These are phyloP conservation scores for Formica selysi DNA, from an alignment of 1,140 invertebrate genomes.

Conservation along the genomic window DNA sequence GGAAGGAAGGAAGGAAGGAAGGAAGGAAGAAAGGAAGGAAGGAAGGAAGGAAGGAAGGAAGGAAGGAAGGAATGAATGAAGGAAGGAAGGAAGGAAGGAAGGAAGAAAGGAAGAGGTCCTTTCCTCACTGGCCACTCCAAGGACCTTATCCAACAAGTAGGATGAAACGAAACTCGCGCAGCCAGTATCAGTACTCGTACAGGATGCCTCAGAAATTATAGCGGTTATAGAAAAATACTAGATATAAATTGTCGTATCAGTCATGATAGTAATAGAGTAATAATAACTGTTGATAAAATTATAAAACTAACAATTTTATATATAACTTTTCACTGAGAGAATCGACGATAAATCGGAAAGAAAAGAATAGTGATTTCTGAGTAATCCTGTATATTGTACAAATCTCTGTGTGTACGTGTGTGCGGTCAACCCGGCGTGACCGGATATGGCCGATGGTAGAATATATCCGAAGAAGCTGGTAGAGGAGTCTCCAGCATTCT, in stretches of 20 bases:
- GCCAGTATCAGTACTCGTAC: conserved; percentile 40
- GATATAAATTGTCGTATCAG: background rate
- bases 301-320: background rate
- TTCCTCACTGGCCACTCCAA: conserved; percentile 71
- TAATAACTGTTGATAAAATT: background rate
- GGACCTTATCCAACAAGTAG: conserved; percentile 68
- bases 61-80: too few relatives aligned
- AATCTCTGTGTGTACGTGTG: background rate
- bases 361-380: conserved; percentile 9
- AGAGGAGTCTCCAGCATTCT: conserved; percentile 51
- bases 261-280: background rate
- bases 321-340: background rate
- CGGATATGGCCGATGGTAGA: conserved; percentile 59
- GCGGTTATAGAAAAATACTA: background rate
- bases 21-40: background rate
- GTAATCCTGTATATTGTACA: conserved; percentile 28
- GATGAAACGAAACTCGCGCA: conserved; percentile 73
- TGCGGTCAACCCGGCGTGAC: conserved; percentile 59
- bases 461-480: conserved; percentile 65
- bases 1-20: conserved; percentile 56
- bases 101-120: conserved; percentile 72
- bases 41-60: too few relatives aligned
- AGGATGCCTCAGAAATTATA: conserved; percentile 16
- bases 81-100: too few relatives aligned
- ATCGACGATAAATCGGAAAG: background rate